Evolutionary conservation across 2,797 vertebrate genomes (phyloP), one percentile per base, ranked within the genome.

Genomic region (Cercopithecus mitis): DNA sequence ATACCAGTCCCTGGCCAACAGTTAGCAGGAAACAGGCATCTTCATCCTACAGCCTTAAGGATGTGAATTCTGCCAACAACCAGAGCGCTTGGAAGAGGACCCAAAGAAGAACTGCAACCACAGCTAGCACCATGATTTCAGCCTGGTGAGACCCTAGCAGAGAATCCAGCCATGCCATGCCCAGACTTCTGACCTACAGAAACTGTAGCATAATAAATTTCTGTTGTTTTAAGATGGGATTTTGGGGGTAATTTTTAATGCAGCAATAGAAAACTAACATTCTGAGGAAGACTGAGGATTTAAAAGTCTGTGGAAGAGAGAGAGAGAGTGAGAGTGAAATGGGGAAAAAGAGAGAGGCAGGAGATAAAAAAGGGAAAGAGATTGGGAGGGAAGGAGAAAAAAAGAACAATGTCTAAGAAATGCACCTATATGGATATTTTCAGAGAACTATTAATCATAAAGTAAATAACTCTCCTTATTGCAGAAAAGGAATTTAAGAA

Each of bases 381-480:
- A 14, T 33, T n/a, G 36, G 25, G 39, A 61, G 30, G 6, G 15
- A 30, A 11, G 1, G 27, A 27, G 20, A 27, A 27, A 27, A 10
- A 5, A 52, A 47, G 47, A 4, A 24, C 43, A 47, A 84, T 87
- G 27, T 79, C 58, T 83, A 90, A 89, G 73, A 94, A 95, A 97
- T 96, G 83, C 43, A 57, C 90, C 92, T 90, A 81, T 89, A 95
- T 88, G 97, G 97, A 91, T 96, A 98, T 96, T 98, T 98, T 98
- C 96, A 98, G 96, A 94, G 93, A 95, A 97, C 96, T 97, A 97
- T 98, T 98, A 95, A 97, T 96, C 94, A 36, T 50, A 96, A 95
- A 96, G 87, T 7, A 81, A 97, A 15, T 3, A 24, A 73, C 73
- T 82, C 88, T 0, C 77, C n/a, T 98, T 2, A 0, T 89, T 72